Conservation (phyloP, 2,888 invertebrate species). For the Mongoloraphidia duomilia region DNA sequence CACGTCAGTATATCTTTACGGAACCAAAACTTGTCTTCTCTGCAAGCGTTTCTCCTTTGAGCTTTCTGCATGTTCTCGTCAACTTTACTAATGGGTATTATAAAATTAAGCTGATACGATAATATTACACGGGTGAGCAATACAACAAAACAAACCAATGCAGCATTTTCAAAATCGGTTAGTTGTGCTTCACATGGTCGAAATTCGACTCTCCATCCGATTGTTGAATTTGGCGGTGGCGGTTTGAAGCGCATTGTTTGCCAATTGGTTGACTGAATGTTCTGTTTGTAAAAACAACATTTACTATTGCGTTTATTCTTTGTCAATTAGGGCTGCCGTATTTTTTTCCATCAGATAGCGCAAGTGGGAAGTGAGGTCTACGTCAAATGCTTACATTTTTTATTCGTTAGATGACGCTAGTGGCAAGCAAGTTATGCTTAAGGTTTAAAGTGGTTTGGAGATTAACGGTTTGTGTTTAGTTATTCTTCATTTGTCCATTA, state of each 20-base stretch:
- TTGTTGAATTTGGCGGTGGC: slow-evolving; percentile 86
- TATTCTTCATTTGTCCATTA: no score
- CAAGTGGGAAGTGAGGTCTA: no score
- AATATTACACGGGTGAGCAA: slow-evolving; percentile 91
- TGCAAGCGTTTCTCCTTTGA: slow-evolving; percentile 79
- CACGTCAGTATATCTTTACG: slow-evolving; percentile 57
- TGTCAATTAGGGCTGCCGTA: no score
- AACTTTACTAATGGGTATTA: slow-evolving; percentile 95
- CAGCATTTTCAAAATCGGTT: slow-evolving; percentile 99
- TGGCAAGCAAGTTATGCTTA: no score
- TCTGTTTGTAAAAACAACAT: slow-evolving; percentile 37
- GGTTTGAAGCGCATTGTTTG: slow-evolving; percentile 99
- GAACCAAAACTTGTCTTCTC: slow-evolving; percentile 84
- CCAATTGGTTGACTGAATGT: slow-evolving; percentile 99
- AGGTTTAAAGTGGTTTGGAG: no score
- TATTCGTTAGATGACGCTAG: no score
- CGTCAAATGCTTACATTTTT: no score
- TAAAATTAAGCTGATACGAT: slow-evolving; percentile 87
- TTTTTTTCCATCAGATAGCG: no score
- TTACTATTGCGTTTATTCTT: no score
- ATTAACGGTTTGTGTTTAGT: no score
- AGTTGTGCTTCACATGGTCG: slow-evolving; percentile 96
- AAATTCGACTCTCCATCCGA: slow-evolving; percentile 99
- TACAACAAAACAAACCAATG: slow-evolving; percentile 94
- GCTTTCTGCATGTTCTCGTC: slow-evolving; percentile 96